Evolutionary conservation across 1,140 invertebrate genomes (phyloP).

Genomic region (Panagrolaimus sp.): DNA sequence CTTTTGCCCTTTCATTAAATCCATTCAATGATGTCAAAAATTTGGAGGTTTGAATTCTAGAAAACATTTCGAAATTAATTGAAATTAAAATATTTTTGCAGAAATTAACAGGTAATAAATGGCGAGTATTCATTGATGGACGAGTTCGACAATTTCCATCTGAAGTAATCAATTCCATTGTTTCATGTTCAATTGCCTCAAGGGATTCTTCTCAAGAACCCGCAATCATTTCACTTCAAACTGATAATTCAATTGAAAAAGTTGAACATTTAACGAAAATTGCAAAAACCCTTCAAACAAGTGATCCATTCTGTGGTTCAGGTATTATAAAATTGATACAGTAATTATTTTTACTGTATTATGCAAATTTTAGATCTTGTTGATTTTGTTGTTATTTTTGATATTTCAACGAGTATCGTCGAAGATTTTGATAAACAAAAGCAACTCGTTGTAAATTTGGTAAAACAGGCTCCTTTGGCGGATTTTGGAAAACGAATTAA

Average conservation of each 20-base stretch:
- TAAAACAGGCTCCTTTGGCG: slow-evolving; percentile 13
- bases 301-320: not conserved
- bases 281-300: slow-evolving; percentile 1
- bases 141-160: slow-evolving; percentile 51
- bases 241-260: not conserved
- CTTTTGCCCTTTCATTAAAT: not conserved
- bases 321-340: not conserved
- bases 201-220: not conserved
- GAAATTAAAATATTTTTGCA: not conserved
- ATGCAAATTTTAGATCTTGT: slow-evolving; percentile 15
- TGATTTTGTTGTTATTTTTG: slow-evolving; percentile 33
- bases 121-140: slow-evolving; percentile 52
- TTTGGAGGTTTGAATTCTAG: too few species aligned
- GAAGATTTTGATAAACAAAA: slow-evolving; percentile 29
- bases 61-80: too few species aligned
- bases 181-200: slow-evolving; percentile 7
- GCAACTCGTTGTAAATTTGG: slow-evolving; percentile 27
- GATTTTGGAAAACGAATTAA: slow-evolving; percentile 23
- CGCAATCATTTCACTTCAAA: not conserved
- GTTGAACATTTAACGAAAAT: slow-evolving; percentile 4
- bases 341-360: not conserved
- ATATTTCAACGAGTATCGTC: slow-evolving; percentile 24
- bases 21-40: slow-evolving; percentile 3
- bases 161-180: slow-evolving; percentile 41
- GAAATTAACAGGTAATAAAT: slow-evolving; percentile 44